A percentile compares a stretch with the other conserved stretches of the same genome.
Evolutionary conservation across 2,797 vertebrate genomes (phyloP).

Genomic region (Takifugu ocellatus): DNA sequence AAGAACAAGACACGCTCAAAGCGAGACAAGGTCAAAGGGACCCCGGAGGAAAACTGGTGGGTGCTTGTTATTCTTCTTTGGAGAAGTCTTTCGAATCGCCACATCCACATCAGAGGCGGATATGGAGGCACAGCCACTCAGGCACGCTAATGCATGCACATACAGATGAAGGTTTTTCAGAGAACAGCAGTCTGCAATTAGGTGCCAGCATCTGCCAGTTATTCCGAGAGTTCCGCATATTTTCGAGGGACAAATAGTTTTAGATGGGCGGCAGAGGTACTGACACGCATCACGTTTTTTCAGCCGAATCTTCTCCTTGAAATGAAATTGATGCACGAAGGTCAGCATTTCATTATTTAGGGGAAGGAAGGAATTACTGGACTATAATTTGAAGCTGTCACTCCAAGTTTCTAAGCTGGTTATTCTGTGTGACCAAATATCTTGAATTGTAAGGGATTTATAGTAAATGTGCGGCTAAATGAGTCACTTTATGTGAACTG

Average conservation of each 20-base stretch:
- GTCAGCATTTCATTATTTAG: not conserved
- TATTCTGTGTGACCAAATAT: too few species aligned
- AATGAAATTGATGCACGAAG: not conserved
- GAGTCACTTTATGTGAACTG: too few species aligned
- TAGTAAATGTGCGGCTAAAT: too few species aligned
- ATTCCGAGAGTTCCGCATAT: not conserved
- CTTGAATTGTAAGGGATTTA: too few species aligned
- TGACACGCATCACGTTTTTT: not conserved
- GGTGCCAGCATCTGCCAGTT: not conserved
- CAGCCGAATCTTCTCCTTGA: not conserved
- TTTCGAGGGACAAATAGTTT: not conserved
- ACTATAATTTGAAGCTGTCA: too few species aligned
- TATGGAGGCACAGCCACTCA: conserved; percentile 2
- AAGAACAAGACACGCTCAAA: conserved; percentile 32
- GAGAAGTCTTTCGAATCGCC: not conserved
- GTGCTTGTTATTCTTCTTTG: conserved; percentile 11
- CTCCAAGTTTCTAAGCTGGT: too few species aligned
- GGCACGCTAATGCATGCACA: conserved; percentile 11
- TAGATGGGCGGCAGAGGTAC: too few species aligned
- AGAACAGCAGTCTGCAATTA: not conserved
- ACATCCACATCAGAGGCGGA: conserved; percentile 13
- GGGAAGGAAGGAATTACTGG: too few species aligned
- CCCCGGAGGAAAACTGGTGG: conserved; percentile 12
- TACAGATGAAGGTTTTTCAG: conserved; percentile 10
- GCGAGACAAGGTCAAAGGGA: conserved; percentile 19